These are phyloP conservation scores for Dermatemys mawii DNA, from an alignment of 2,113 vertebrate species.

Conservation along the genomic window DNA sequence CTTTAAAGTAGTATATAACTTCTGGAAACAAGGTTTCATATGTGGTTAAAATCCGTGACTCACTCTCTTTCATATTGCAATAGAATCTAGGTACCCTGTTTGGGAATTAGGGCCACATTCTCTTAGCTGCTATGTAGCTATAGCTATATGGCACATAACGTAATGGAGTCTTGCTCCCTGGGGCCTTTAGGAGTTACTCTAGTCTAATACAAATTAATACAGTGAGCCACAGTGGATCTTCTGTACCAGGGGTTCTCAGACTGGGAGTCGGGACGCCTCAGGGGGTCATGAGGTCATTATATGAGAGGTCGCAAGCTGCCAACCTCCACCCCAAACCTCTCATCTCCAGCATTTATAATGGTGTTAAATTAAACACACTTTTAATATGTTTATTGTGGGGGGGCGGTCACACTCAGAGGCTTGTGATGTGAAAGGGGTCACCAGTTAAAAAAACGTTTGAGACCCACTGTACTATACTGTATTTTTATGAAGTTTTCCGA, in stretches of 20 bases:
- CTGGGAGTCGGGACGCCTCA: too few relatives aligned
- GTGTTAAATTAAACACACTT: too few relatives aligned
- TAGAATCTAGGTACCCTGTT: background rate
- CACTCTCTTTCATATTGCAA: accelerated
- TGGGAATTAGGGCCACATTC: accelerated
- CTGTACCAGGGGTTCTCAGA: too few relatives aligned
- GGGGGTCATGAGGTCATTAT: too few relatives aligned
- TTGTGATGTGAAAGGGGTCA: too few relatives aligned
- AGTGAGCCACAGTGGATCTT: background rate
- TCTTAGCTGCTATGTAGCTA: accelerated
- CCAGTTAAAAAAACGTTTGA: too few relatives aligned
- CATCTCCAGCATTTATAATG: too few relatives aligned
- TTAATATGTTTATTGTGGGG: too few relatives aligned
- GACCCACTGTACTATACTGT: accelerated
- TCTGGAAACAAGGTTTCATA: background rate
- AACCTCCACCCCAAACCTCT: too few relatives aligned
- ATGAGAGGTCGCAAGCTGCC: too few relatives aligned
- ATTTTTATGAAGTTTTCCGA: accelerated
- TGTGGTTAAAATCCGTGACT: background rate
- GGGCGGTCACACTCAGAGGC: too few relatives aligned
- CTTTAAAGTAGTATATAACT: background rate
- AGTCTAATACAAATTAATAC: background rate
- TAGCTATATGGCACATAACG: accelerated
- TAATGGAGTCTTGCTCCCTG: background rate
- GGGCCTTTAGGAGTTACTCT: accelerated